Conservation (phyloP, 2,888 invertebrate genomes). For the Napeogenes sylphis region DNA sequence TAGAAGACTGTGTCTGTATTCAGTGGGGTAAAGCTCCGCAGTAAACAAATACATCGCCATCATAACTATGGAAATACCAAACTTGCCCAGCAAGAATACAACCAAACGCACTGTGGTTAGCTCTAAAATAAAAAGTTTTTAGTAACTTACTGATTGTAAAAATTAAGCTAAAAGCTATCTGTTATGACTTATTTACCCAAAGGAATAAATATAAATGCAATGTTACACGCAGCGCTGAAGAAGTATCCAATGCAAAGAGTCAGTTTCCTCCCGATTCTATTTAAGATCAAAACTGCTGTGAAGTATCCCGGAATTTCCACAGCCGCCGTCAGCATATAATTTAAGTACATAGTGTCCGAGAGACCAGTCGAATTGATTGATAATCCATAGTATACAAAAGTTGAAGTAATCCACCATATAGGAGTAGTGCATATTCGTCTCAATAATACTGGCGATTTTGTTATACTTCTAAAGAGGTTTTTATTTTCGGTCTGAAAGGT, state of each 20-base stretch:
- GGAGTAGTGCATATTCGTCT: conserved; percentile 81
- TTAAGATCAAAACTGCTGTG: conserved; percentile 78
- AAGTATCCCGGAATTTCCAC: conserved; percentile 85
- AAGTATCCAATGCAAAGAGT: conserved; percentile 79
- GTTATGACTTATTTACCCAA: conserved; percentile 51
- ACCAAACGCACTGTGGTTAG: conserved; percentile 54
- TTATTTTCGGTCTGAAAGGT: conserved; percentile 26
- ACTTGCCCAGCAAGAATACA: conserved; percentile 80
- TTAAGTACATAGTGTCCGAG: conserved; percentile 84
- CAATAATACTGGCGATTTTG: conserved; percentile 47
- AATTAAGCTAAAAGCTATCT: too few species aligned
- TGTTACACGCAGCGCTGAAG: conserved; percentile 73
- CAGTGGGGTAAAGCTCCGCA: conserved; percentile 85
- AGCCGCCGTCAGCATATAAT: conserved; percentile 80
- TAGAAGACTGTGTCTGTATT: conserved; percentile 81
- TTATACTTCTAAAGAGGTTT: conserved; percentile 35
- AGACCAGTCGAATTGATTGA: conserved; percentile 86
- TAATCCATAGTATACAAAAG: conserved; percentile 88
- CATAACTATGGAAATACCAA: conserved; percentile 81
- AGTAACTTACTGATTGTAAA: too few species aligned
- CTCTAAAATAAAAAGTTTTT: conserved; percentile 37
- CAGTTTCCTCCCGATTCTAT: conserved; percentile 79
- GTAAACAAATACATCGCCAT: conserved; percentile 82
- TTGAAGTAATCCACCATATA: conserved; percentile 87
- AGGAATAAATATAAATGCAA: conserved; percentile 70